These are phyloP conservation scores for Sinocyclocheilus rhinocerous DNA, from an alignment of 2,113 vertebrate species.

Conservation along the genomic window DNA sequence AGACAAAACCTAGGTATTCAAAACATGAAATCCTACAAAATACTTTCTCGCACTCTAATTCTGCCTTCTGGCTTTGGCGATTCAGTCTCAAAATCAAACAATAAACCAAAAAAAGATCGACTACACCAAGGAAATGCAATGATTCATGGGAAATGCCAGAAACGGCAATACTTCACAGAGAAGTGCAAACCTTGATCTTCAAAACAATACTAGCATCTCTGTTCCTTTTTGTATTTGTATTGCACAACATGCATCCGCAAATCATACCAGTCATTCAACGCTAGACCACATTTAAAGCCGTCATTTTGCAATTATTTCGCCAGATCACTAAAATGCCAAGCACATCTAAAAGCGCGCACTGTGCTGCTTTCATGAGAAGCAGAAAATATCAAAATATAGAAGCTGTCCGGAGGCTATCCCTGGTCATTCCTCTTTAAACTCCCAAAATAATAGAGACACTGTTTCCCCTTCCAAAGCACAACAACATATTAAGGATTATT, in stretches of 20 bases:
- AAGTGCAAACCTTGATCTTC: slow-evolving; percentile 18
- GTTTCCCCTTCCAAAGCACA: slow-evolving; percentile 35
- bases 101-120: neutral
- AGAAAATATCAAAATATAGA: slow-evolving; percentile 24
- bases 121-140: neutral
- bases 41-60: neutral
- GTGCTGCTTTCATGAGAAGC: slow-evolving; percentile 7
- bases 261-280: neutral
- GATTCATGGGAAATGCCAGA: slow-evolving; percentile 4
- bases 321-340: neutral
- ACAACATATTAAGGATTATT: slow-evolving; percentile 46
- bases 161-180: neutral
- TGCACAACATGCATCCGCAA: neutral
- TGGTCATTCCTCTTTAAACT: slow-evolving; percentile 10
- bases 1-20: neutral
- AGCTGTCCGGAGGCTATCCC: neutral
- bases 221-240: neutral
- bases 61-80: neutral
- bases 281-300: neutral
- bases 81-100: neutral
- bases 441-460: slow-evolving; percentile 42
- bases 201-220: neutral
- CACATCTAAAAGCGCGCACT: neutral
- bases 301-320: neutral
- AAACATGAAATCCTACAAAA: neutral